A percentile compares a stretch with the other conserved stretches of the same genome.
These are phyloP conservation scores for Sipha maydis DNA, from an alignment of 2,888 invertebrate genomes.

Conservation along the genomic window DNA sequence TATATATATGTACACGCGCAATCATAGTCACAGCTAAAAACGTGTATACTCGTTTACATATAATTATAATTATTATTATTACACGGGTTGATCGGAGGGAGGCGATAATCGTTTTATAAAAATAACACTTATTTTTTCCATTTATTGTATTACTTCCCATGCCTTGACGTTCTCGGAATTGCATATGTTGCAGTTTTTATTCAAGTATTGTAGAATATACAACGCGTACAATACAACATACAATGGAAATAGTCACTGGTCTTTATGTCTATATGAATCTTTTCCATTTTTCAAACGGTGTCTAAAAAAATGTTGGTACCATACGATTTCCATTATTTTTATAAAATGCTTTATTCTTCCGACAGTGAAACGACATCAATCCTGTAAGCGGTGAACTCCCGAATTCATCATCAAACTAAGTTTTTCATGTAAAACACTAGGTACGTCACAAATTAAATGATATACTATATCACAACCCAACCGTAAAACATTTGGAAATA, in stretches of 20 bases:
- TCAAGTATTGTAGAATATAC: neutral
- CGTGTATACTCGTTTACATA: neutral
- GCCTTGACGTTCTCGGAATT: neutral
- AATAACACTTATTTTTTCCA: neutral
- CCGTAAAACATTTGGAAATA: too few relatives aligned
- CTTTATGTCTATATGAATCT: neutral
- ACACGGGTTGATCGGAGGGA: neutral
- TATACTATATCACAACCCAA: too few relatives aligned
- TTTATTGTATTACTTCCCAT: neutral
- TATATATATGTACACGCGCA: neutral
- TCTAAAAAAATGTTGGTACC: neutral
- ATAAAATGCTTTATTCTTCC: too few relatives aligned
- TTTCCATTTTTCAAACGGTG: neutral
- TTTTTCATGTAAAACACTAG: too few relatives aligned
- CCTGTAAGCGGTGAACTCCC: too few relatives aligned
- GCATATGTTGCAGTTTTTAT: neutral
- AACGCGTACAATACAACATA: neutral
- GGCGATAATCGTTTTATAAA: neutral
- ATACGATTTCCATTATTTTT: neutral
- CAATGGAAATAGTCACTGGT: neutral
- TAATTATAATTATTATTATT: neutral
- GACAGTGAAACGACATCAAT: too few relatives aligned
- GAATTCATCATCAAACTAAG: too few relatives aligned
- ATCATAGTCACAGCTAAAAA: neutral
- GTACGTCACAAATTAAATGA: too few relatives aligned